Conservation (phyloP, 2,888 invertebrate species). For the Achlya flavicornis region DNA sequence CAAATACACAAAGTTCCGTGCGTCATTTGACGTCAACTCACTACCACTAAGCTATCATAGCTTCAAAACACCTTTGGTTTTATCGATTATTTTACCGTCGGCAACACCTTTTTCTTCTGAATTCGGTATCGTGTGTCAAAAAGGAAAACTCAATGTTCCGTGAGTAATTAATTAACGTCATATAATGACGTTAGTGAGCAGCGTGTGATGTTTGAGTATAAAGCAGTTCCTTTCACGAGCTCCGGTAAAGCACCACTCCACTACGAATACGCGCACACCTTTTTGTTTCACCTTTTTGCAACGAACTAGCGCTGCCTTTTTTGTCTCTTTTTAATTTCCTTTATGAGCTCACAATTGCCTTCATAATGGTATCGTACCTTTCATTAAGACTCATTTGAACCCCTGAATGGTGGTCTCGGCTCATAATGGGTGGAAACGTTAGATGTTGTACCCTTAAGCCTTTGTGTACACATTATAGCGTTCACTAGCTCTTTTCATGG, state of each 20-base stretch:
- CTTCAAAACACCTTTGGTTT: too few relatives aligned
- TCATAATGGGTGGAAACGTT: slow-evolving; percentile 72
- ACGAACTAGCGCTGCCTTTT: slow-evolving; percentile 47
- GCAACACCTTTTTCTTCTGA: background rate
- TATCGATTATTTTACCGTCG: too few relatives aligned
- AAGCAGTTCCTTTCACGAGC: slow-evolving; percentile 41
- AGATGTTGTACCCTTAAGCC: slow-evolving; percentile 67
- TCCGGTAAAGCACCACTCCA: slow-evolving; percentile 37
- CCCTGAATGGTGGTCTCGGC: slow-evolving; percentile 69
- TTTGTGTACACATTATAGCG: slow-evolving; percentile 66
- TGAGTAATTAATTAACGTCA: slow-evolving; percentile 19
- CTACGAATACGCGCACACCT: slow-evolving; percentile 39
- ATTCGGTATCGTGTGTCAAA: background rate
- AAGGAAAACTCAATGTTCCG: background rate
- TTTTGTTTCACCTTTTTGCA: slow-evolving; percentile 49
- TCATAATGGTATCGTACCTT: slow-evolving; percentile 78
- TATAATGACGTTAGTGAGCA: slow-evolving; percentile 20
- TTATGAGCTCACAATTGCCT: slow-evolving; percentile 78
- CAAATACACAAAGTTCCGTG: too few relatives aligned
- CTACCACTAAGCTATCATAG: too few relatives aligned
- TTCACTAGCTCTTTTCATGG: slow-evolving; percentile 62
- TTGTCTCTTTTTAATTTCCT: slow-evolving; percentile 78
- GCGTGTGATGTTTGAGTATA: slow-evolving; percentile 27
- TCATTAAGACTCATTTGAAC: slow-evolving; percentile 78
- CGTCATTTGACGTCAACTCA: too few relatives aligned